Conservation (phyloP, 2,888 invertebrate species). For the Rhabditoides inermis region DNA sequence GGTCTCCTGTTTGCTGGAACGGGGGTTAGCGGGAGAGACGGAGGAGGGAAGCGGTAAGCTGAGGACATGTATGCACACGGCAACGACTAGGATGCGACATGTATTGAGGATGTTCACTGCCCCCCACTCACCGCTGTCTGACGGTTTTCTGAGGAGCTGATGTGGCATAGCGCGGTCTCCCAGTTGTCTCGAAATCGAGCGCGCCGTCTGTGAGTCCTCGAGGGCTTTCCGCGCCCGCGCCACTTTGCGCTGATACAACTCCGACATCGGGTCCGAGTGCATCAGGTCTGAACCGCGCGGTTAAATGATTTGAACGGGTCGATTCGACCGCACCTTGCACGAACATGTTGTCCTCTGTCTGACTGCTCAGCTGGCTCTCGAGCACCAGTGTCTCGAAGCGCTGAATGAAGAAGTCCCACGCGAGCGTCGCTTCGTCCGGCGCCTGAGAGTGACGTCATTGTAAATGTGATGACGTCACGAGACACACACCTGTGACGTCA, state of each 20-base stretch:
- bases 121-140: too few species aligned
- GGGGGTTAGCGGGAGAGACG: background rate
- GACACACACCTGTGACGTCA: slow-evolving; percentile 68
- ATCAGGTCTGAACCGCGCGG: slow-evolving; percentile 66
- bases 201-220: slow-evolving; percentile 64
- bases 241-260: slow-evolving; percentile 75
- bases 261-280: slow-evolving; percentile 78
- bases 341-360: slow-evolving; percentile 32
- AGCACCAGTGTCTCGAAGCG: slow-evolving; percentile 87
- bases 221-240: slow-evolving; percentile 73
- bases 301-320: slow-evolving; percentile 53
- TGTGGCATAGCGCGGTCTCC: slow-evolving; percentile 44
- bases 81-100: too few species aligned
- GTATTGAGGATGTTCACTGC: too few species aligned
- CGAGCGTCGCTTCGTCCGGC: slow-evolving; percentile 77
- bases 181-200: slow-evolving; percentile 52
- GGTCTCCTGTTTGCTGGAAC: background rate
- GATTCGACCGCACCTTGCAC: slow-evolving; percentile 23
- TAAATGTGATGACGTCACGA: background rate
- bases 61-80: too few species aligned
- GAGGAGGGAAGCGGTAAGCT: background rate
- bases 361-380: slow-evolving; percentile 74
- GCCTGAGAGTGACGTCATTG: slow-evolving; percentile 55
- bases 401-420: slow-evolving; percentile 89
- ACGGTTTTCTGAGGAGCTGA: slow-evolving; percentile 31